These are phyloP conservation scores for Mallotus villosus DNA, from an alignment of 2,797 vertebrate genomes.

Conservation along the genomic window DNA sequence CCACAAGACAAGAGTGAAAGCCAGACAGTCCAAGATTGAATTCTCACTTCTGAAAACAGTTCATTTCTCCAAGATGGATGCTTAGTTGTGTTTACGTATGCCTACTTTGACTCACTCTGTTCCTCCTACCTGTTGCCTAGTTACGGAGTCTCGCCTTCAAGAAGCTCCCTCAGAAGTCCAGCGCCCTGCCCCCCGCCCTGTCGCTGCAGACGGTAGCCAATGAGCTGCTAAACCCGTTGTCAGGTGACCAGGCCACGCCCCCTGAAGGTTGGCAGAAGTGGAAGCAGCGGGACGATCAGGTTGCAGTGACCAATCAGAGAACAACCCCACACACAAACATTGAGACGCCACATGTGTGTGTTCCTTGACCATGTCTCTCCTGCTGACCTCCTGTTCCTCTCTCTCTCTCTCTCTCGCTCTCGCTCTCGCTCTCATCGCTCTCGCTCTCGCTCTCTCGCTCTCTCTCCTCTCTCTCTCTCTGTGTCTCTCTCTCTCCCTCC, in stretches of 20 bases:
- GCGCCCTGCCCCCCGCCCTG: constrained; percentile 54
- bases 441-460: not conserved
- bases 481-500: constrained; percentile 13
- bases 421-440: too few relatives aligned
- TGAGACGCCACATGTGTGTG: not conserved
- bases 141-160: constrained; percentile 93
- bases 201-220: constrained; percentile 75
- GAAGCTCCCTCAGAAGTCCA: constrained; percentile 91
- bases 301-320: constrained; percentile 57
- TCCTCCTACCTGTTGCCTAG: constrained; percentile 61
- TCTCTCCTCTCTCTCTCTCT: not conserved
- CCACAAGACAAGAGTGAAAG: not conserved
- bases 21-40: not conserved
- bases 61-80: not conserved
- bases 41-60: not conserved
- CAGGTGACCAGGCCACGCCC: constrained; percentile 62
- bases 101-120: not conserved
- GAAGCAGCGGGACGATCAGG: constrained; percentile 93
- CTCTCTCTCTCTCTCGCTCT: constrained; percentile 9
- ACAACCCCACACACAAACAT: not conserved
- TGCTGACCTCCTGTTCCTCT: not conserved
- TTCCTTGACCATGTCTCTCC: not conserved
- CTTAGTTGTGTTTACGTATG: not conserved
- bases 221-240: constrained; percentile 74
- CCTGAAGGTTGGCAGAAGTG: constrained; percentile 90